These are phyloP conservation scores for Noctua janthina DNA, from an alignment of 2,888 invertebrate species.

Conservation along the genomic window DNA sequence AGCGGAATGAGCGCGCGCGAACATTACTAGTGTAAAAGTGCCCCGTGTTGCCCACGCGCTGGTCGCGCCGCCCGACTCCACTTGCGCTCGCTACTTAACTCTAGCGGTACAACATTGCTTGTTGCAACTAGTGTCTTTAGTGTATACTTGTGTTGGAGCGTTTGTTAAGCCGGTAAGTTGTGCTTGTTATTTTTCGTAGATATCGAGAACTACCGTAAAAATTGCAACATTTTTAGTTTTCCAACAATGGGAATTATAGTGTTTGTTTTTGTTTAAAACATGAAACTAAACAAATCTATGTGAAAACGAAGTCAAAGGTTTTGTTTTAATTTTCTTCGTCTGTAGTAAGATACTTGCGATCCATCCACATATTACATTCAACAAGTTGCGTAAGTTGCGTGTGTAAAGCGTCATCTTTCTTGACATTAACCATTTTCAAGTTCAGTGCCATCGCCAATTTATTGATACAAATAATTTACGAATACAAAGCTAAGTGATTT, in stretches of 20 bases:
- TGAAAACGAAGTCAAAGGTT: neutral
- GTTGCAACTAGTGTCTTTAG: slow-evolving; percentile 74
- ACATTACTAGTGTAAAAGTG: slow-evolving; percentile 82
- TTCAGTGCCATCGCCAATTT: slow-evolving; percentile 6
- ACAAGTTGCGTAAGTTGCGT: neutral
- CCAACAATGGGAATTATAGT: neutral
- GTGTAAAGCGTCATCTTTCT: slow-evolving; percentile 19
- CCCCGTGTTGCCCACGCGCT: slow-evolving; percentile 79
- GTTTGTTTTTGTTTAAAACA: slow-evolving; percentile 8
- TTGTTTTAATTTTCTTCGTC: neutral
- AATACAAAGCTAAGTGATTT: neutral
- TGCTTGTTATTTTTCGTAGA: slow-evolving; percentile 19
- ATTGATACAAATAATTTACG: neutral
- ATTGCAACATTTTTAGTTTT: neutral
- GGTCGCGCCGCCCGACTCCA: slow-evolving; percentile 71
- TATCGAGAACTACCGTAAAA: neutral
- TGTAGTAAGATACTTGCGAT: neutral
- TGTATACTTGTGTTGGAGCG: slow-evolving; percentile 77
- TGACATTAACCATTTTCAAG: slow-evolving; percentile 28
- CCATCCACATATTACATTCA: neutral
- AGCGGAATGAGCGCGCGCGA: slow-evolving; percentile 83
- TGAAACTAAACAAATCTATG: neutral
- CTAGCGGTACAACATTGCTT: slow-evolving; percentile 64
- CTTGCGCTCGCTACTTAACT: slow-evolving; percentile 70
- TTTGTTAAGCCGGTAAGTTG: slow-evolving; percentile 75